Evolutionary conservation across 1,140 invertebrate species (phyloP).

Genomic region (Uloborus diversus): DNA sequence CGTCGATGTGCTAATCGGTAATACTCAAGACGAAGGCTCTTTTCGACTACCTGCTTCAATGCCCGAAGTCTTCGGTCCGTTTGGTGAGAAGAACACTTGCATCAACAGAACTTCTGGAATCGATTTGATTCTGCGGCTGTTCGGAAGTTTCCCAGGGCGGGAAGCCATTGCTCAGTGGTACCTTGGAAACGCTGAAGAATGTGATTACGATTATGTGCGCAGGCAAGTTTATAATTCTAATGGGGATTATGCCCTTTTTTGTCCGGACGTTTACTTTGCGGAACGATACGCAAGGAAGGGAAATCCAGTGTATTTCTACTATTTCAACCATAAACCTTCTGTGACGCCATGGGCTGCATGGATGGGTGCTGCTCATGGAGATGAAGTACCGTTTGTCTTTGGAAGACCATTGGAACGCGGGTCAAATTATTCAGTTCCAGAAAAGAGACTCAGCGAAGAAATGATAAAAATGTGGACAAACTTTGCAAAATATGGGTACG

Average conservation of each 20-base stretch:
- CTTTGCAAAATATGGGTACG: conserved; percentile 47
- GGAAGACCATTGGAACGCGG: conserved; percentile 29
- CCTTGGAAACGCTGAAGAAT: not conserved
- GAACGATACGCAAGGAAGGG: not conserved
- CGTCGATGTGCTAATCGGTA: not conserved
- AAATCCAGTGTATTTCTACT: conserved; percentile 50
- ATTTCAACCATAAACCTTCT: conserved; percentile 38
- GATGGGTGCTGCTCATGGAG: conserved; percentile 51
- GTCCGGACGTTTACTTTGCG: not conserved
- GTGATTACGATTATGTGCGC: not conserved
- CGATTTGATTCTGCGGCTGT: not conserved
- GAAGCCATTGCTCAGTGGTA: not conserved
- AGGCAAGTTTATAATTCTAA: not conserved
- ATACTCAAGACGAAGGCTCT: not conserved
- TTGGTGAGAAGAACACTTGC: not conserved
- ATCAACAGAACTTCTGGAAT: not conserved
- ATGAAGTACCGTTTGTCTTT: conserved; percentile 56
- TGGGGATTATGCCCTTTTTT: not conserved
- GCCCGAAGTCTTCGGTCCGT: no score
- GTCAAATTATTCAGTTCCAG: conserved; percentile 5
- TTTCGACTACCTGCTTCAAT: no score
- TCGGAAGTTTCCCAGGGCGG: not conserved
- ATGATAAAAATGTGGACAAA: conserved; percentile 55
- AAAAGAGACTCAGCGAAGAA: conserved; percentile 29
- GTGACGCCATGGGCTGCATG: conserved; percentile 34